Base-by-base conservation (phyloP, 92 coral and sea anemone genomes). In the Palythoa heliodiscus region DNA sequence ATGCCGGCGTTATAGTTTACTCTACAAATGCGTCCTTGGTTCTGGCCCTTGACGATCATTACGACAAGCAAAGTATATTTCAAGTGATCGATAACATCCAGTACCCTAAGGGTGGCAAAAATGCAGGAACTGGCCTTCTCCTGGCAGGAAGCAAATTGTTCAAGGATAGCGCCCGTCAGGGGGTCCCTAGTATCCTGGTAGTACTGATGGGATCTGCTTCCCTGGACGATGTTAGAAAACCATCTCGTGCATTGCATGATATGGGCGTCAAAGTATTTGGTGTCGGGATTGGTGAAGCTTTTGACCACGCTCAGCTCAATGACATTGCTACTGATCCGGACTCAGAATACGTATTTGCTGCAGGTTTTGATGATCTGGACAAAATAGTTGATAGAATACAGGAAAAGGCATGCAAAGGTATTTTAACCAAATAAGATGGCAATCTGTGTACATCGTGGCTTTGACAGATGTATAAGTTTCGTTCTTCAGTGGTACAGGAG, bases 261-360 rank as follows among this genome's bases (percentile, higher is more conserved):
- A 80, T 80, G 84, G 84, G 84, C 19, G 84, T 80, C 1, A 80
- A 64, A 50, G 84, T 80, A 24, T 66, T 80, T 12, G 84, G 84
- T 22, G 19, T 80, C 7, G 84, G 84, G 58, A 25, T 66, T 47
- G 84, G 84, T 2, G 73, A 48, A 15, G 20, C 40, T 0, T 80
- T 64, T 25, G 74, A 80, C 57, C 57, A 80, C 22, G 84, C 73
- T 15, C 84, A 80, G 47, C 73, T 80, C n/a, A 63, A 64, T 66
- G 84, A 66, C 4, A 80, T 80, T 24, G 84, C 84, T 22, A 80
- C 84, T 10, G 60, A 80, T 54, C 84, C 84, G 7, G 84, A 80
- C 73, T 63, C 24, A 40, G 84, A 80, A 22, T 19, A 80, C 24
- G 84, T 80, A 7, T 80, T 66, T 80, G 47, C 63, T 47, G 61